phyloP scores from a whole-genome alignment of 2,888 invertebrate species.

The Campoletis raptor region DNA sequence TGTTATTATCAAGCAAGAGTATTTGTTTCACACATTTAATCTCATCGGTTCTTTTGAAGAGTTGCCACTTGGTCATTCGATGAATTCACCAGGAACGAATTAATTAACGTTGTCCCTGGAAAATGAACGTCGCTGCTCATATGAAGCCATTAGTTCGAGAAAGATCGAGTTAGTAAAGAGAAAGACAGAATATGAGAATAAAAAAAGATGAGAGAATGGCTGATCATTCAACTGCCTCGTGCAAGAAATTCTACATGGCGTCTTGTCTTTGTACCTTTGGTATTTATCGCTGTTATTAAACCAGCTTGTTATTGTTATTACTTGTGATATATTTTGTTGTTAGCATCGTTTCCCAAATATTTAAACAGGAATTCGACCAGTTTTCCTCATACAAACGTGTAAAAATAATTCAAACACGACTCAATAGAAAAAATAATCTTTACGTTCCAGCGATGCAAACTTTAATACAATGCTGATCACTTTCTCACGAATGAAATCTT shows the following conservation, averaged over 20 bases:
- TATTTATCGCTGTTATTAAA: slow-evolving; percentile 21
- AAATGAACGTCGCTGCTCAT: slow-evolving; percentile 57
- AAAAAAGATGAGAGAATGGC: slow-evolving; percentile 50
- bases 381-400: background rate
- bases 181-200: slow-evolving; percentile 18
- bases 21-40: background rate
- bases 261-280: slow-evolving; percentile 51
- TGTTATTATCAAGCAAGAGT: background rate
- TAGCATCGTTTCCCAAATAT: background rate
- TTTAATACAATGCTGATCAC: background rate
- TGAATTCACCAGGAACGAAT: slow-evolving; percentile 58
- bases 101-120: slow-evolving; percentile 61
- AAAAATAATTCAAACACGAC: background rate
- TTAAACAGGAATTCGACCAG: background rate
- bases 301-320: slow-evolving; percentile 6
- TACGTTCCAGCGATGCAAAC: background rate
- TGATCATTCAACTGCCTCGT: slow-evolving; percentile 68
- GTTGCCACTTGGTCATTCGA: slow-evolving; percentile 33
- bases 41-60: background rate
- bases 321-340: background rate
- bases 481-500: background rate
- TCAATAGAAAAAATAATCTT: background rate
- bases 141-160: background rate
- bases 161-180: background rate
- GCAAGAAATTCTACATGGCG: slow-evolving; percentile 25